These are phyloP conservation scores for Didymodactylos carnosus DNA, from an alignment of 2,888 invertebrate genomes.

Conservation along the genomic window DNA sequence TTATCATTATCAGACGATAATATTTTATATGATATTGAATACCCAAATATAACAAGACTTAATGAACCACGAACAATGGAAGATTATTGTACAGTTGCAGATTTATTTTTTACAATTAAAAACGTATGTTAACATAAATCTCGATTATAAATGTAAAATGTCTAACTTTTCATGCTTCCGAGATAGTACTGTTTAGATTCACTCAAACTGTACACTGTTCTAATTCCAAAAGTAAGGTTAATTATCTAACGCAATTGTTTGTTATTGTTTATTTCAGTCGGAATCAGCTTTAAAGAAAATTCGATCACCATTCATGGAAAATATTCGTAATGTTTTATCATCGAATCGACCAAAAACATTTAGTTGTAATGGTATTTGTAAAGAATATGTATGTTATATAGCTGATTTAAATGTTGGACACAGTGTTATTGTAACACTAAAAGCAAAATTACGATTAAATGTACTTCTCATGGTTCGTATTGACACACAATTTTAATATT, in stretches of 20 bases:
- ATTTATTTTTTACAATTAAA: too few species aligned
- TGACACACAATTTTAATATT: background rate
- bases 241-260: too few species aligned
- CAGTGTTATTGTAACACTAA: background rate
- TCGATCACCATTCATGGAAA: background rate
- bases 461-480: background rate
- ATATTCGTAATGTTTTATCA: background rate
- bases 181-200: too few species aligned
- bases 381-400: background rate
- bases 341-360: background rate
- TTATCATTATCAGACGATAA: background rate
- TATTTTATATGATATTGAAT: too few species aligned
- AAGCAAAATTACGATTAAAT: background rate
- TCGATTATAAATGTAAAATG: too few species aligned
- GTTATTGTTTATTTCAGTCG: too few species aligned
- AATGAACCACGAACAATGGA: background rate
- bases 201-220: too few species aligned
- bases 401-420: background rate
- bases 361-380: background rate
- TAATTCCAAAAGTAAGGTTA: too few species aligned
- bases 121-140: too few species aligned
- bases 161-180: too few species aligned
- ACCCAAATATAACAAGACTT: too few species aligned
- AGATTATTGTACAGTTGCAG: too few species aligned
- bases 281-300: background rate